These are phyloP conservation scores for Heliconius hortense DNA, from an alignment of 2,888 invertebrate species.

Conservation along the genomic window DNA sequence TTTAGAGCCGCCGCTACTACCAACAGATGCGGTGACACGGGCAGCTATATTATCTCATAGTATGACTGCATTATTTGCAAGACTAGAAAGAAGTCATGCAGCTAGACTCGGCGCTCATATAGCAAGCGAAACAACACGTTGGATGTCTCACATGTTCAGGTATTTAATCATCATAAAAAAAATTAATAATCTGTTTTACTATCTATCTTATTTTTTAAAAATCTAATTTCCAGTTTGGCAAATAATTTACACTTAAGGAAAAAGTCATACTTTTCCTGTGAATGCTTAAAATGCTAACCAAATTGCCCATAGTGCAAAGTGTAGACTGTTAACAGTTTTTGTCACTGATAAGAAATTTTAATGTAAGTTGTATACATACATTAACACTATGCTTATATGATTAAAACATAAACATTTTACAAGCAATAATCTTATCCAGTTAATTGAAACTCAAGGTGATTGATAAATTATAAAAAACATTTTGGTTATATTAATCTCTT, in stretches of 20 bases:
- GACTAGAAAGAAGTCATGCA: slow-evolving; percentile 89
- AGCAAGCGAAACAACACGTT: slow-evolving; percentile 92
- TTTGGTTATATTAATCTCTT: slow-evolving; percentile 3
- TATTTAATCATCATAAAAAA: slow-evolving; percentile 51
- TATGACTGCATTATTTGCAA: slow-evolving; percentile 92
- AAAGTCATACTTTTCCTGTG: not conserved
- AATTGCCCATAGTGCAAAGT: not conserved
- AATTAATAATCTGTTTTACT: not conserved
- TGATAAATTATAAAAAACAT: slow-evolving; percentile 30
- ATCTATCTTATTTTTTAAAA: not conserved
- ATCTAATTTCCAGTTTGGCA: not conserved
- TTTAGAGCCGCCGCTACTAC: slow-evolving; percentile 81
- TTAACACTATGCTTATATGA: slow-evolving; percentile 24
- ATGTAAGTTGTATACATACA: slow-evolving; percentile 16
- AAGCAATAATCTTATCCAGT: slow-evolving; percentile 41
- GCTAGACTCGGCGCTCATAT: slow-evolving; percentile 90
- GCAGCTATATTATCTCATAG: slow-evolving; percentile 91
- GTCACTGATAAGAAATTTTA: slow-evolving; percentile 6
- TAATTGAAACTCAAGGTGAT: slow-evolving; percentile 42
- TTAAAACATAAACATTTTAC: slow-evolving; percentile 34
- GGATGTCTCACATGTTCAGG: slow-evolving; percentile 94
- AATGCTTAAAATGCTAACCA: not conserved
- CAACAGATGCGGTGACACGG: slow-evolving; percentile 83
- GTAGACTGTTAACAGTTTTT: not conserved
- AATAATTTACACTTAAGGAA: not conserved